Conservation (phyloP, 2,797 vertebrate species). For the Xenopus petersii region DNA sequence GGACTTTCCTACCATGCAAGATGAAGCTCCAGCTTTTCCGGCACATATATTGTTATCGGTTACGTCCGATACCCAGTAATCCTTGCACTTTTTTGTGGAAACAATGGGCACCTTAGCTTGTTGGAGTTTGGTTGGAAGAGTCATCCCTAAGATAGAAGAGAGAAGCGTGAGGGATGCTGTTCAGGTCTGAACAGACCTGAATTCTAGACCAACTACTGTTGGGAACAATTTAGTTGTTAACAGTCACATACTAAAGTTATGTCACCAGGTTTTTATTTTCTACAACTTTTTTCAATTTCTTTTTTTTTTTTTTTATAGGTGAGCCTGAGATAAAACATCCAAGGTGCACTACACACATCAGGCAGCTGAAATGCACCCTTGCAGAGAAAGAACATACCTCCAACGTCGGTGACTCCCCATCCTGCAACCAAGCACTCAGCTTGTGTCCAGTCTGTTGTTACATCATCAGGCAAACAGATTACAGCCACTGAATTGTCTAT, state of each 20-base stretch:
- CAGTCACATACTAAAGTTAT: too few species aligned
- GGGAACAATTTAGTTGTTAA: too few species aligned
- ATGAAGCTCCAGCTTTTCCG: not conserved
- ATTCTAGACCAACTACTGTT: too few species aligned
- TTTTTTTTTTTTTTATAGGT: too few species aligned
- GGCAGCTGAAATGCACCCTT: too few species aligned
- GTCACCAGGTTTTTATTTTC: too few species aligned
- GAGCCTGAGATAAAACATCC: too few species aligned
- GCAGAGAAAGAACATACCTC: not conserved
- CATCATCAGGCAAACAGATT: not conserved
- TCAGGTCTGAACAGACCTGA: too few species aligned
- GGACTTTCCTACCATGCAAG: slow-evolving; percentile 1
- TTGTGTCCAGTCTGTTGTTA: slow-evolving; percentile 6
- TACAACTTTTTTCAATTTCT: too few species aligned
- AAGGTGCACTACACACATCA: too few species aligned
- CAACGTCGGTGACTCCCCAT: slow-evolving; percentile 3
- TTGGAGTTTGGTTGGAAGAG: slow-evolving; percentile 9
- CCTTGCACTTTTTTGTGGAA: not conserved
- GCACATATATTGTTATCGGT: slow-evolving; percentile 6
- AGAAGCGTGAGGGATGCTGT: not conserved
- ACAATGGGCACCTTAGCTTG: slow-evolving; percentile 20
- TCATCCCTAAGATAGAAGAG: not conserved
- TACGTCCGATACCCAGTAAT: slow-evolving; percentile 15
- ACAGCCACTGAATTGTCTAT: not conserved
- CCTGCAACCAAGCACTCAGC: not conserved